Conservation (phyloP, 2,888 invertebrate species). For the Dasypogon diadema region DNA sequence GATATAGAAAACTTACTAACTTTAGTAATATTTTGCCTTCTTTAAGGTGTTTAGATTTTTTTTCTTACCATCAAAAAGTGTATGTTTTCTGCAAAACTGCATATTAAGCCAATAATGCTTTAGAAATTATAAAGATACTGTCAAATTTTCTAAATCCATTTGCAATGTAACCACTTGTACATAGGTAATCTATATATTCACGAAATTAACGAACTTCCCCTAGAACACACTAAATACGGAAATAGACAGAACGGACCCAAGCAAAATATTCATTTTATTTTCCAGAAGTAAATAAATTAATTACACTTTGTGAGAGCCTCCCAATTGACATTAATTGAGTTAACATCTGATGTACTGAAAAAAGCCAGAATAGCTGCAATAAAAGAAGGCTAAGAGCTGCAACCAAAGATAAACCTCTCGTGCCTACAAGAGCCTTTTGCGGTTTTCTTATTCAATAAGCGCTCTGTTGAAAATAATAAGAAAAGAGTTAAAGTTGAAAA, state of each 20-base stretch:
- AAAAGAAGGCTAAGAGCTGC: neutral
- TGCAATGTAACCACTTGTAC: no score
- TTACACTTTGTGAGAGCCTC: conserved; percentile 22
- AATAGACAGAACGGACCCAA: neutral
- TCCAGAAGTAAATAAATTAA: conserved; percentile 25
- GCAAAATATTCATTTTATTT: neutral
- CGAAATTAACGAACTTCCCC: no score
- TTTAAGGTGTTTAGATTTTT: no score
- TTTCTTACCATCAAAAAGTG: no score
- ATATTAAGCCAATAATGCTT: no score
- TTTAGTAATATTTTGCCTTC: no score
- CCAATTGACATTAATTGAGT: conserved; percentile 42
- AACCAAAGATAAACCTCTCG: conserved; percentile 15
- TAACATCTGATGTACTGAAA: conserved; percentile 8
- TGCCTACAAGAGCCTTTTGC: neutral
- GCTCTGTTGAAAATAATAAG: neutral
- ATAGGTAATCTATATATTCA: no score
- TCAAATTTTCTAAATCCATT: no score
- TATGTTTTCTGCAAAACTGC: no score
- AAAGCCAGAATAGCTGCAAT: conserved; percentile 1
- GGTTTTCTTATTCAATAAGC: conserved; percentile 29
- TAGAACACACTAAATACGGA: no score
- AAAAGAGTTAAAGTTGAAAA: neutral
- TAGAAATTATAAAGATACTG: no score
- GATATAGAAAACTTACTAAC: no score